A percentile compares a stretch with the other conserved stretches of the same genome.
Conservation (phyloP, 2,113 vertebrate genomes). For the Argyrosomus japonicus region DNA sequence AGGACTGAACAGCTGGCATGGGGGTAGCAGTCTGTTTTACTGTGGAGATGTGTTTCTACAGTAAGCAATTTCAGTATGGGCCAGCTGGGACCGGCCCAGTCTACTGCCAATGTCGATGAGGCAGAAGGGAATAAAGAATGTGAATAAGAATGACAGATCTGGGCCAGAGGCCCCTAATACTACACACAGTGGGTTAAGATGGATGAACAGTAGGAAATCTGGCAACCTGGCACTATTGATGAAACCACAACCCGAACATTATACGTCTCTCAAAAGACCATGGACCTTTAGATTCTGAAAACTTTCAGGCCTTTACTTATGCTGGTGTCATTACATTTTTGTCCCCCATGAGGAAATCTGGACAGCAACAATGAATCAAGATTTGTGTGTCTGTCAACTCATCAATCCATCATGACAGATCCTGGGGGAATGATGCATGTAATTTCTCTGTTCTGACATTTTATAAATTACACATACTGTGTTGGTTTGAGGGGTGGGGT, state of each 20-base stretch:
- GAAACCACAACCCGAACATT: constrained; percentile 24
- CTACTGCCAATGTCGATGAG: constrained; percentile 70
- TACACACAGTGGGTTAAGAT: constrained; percentile 52
- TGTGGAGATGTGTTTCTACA: constrained; percentile 63
- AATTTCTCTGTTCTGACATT: constrained; percentile 27
- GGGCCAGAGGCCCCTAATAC: constrained; percentile 64
- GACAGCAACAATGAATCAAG: constrained; percentile 26
- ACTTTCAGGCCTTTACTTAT: neutral
- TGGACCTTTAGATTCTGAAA: neutral
- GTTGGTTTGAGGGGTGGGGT: neutral
- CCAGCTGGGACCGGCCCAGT: constrained; percentile 71
- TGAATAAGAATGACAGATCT: constrained; percentile 72
- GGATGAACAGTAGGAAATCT: constrained; percentile 48
- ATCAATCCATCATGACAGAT: constrained; percentile 29
- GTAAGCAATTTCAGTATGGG: constrained; percentile 72
- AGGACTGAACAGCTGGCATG: constrained; percentile 66
- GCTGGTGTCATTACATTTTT: constrained; percentile 30
- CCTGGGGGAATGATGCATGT: constrained; percentile 12
- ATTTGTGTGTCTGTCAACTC: neutral
- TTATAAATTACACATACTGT: constrained; percentile 10
- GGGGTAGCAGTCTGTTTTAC: constrained; percentile 59
- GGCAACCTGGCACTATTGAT: constrained; percentile 49
- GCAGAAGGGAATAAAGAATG: constrained; percentile 65
- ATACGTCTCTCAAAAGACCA: constrained; percentile 22
- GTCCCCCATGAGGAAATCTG: neutral